Evolutionary conservation across 2,113 vertebrate species (phyloP), one percentile per base, ranked within the genome.

Genomic region (Corythoichthys intestinalis): DNA sequence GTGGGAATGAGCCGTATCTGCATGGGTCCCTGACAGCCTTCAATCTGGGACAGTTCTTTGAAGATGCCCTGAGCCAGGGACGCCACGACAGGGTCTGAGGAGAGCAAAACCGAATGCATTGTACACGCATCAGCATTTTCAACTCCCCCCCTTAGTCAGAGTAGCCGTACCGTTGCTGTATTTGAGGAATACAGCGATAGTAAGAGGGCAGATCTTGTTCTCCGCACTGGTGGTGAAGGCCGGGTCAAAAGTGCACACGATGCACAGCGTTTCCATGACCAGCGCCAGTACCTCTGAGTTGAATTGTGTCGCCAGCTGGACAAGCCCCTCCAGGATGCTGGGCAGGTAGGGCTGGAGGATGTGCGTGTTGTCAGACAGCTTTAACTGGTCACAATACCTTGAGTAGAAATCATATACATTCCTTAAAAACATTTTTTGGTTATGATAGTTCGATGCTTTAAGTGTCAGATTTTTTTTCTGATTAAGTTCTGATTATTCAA

Each of bases 51-150:
- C 82, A 99, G 89, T 74, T 98, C 97, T 88, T 98, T 99, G 84
- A 99, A 99, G 90, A 99, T 95, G 87, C 98, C 97, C 89, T 98
- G 96, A 65, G 96, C 95, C 88, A 98, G 86, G 8, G 97, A 97
- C 6, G 97, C 96, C 54, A 99, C 97, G 61, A 99, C 97, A 14
- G 97, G 96, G 91, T 99, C 97, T 99, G 83, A 53, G 39, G 46
- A 76, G 38, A 65, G 59, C 37, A 74, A 56, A 74, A 7, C n/a
- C 53, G 60, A 34, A n/a, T 39, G 61, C 17, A 50, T 11, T 64
- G 17, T 34, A 17, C 54, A 39, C n/a, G 48, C 11, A 34, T 13
- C 9, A 35, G 20, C 2, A 28, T 49, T 65, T 13, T 41, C 38
- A 28, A 66, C 12, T 28, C 20, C 20, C 20, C 20, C 20, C 4